Conservation (phyloP, 1,140 invertebrate genomes). For the Hycleus phaleratus region DNA sequence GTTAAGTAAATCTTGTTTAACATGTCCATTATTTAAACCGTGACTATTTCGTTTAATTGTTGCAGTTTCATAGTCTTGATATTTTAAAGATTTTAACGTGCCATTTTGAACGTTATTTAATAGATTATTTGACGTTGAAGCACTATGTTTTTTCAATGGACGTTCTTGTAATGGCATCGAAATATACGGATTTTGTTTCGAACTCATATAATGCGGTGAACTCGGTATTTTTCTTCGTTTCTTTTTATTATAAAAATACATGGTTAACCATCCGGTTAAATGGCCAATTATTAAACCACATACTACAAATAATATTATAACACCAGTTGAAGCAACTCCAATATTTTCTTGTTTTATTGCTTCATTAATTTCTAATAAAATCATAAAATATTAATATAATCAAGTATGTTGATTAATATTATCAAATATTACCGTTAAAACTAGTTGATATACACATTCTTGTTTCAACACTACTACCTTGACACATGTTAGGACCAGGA, state of each 20-base stretch:
- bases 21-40: slow-evolving; percentile 44
- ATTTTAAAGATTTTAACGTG: slow-evolving; percentile 54
- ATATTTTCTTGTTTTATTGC: background rate
- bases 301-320: slow-evolving; percentile 28
- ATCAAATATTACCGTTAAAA: slow-evolving; percentile 29
- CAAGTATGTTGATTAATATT: background rate
- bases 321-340: slow-evolving; percentile 1
- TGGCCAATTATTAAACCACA: slow-evolving; percentile 42
- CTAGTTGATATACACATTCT: slow-evolving; percentile 51
- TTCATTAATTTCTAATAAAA: background rate
- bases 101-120: slow-evolving; percentile 45
- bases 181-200: slow-evolving; percentile 74
- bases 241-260: slow-evolving; percentile 31
- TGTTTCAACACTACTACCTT: slow-evolving; percentile 55
- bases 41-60: slow-evolving; percentile 72
- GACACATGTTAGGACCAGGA: slow-evolving; percentile 51
- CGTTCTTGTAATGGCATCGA: slow-evolving; percentile 59
- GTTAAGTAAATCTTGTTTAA: slow-evolving; percentile 27
- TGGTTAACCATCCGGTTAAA: slow-evolving; percentile 9
- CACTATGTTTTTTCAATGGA: slow-evolving; percentile 42
- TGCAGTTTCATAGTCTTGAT: slow-evolving; percentile 68
- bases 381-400: background rate
- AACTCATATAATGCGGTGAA: slow-evolving; percentile 68
- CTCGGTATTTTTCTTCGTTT: slow-evolving; percentile 50
- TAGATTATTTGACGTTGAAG: slow-evolving; percentile 45